These are phyloP conservation scores for Ephestia elutella DNA, from an alignment of 1,140 invertebrate species.

Conservation along the genomic window DNA sequence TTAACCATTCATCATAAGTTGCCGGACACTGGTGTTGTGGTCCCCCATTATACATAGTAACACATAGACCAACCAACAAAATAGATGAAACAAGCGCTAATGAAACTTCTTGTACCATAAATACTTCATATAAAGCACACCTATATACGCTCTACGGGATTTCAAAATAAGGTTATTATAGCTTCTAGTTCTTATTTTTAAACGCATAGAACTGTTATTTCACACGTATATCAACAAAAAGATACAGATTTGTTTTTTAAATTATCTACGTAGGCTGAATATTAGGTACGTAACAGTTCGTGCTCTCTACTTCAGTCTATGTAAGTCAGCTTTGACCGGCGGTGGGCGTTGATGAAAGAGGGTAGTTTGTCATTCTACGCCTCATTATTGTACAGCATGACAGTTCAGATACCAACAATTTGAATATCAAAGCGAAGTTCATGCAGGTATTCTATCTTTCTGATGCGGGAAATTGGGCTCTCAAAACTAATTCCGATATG, in stretches of 20 bases:
- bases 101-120: neutral
- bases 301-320: neutral
- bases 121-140: too few relatives aligned
- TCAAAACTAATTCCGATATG: neutral
- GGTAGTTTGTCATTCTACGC: constrained; percentile 35
- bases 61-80: neutral
- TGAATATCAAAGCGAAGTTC: constrained; percentile 29
- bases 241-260: too few relatives aligned
- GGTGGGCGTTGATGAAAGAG: constrained; percentile 37
- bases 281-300: too few relatives aligned
- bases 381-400: constrained; percentile 30
- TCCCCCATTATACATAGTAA: constrained; percentile 14
- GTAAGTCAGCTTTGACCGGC: constrained; percentile 19
- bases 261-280: too few relatives aligned
- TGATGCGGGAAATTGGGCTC: neutral
- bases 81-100: neutral
- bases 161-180: too few relatives aligned
- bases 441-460: neutral
- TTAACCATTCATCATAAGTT: constrained; percentile 20
- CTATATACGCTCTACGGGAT: too few relatives aligned
- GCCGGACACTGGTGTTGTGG: constrained; percentile 23
- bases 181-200: too few relatives aligned
- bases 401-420: constrained; percentile 28
- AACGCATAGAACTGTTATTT: too few relatives aligned
- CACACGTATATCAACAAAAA: too few relatives aligned